Conservation (phyloP, 2,113 vertebrate species). For the Poeciliopsis turrubarensis region DNA sequence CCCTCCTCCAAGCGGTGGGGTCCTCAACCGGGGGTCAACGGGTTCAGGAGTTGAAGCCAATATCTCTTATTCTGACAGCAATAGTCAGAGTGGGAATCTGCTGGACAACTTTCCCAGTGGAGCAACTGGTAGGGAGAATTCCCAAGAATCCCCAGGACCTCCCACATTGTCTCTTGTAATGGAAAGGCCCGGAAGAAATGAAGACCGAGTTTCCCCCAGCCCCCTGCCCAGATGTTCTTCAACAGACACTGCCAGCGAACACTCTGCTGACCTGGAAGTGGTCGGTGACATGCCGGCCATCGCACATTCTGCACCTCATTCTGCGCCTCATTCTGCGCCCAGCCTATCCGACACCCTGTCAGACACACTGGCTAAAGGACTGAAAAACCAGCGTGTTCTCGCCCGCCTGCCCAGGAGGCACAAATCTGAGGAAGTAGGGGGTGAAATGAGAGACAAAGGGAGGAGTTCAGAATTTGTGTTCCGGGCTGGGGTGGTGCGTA, state of each 20-base stretch:
- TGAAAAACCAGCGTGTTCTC: conserved; percentile 87
- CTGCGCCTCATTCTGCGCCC: conserved; percentile 8
- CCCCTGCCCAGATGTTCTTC: conserved; percentile 86
- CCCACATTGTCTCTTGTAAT: conserved; percentile 56
- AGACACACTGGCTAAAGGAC: conserved; percentile 79
- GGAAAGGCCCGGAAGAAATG: conserved; percentile 47
- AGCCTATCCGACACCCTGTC: conserved; percentile 71
- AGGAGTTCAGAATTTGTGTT: conserved; percentile 71
- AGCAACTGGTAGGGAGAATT: conserved; percentile 23
- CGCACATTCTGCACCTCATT: neutral
- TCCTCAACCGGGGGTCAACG: conserved; percentile 47
- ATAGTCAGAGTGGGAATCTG: conserved; percentile 42
- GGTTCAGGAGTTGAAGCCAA: conserved; percentile 48
- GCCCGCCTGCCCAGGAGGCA: conserved; percentile 75
- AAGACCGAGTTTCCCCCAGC: conserved; percentile 62
- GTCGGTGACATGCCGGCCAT: conserved; percentile 34
- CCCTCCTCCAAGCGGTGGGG: conserved; percentile 37
- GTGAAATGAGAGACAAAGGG: conserved; percentile 19
- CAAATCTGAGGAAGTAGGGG: conserved; percentile 56
- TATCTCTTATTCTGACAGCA: conserved; percentile 38
- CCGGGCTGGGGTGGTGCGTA: conserved; percentile 85
- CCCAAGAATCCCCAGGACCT: conserved; percentile 63
- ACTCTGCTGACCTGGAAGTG: conserved; percentile 86
- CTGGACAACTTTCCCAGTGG: conserved; percentile 53
- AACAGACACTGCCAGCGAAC: conserved; percentile 92